phyloP scores from a whole-genome alignment of 1,140 invertebrate genomes.

The Parasteatoda tepidariorum region DNA sequence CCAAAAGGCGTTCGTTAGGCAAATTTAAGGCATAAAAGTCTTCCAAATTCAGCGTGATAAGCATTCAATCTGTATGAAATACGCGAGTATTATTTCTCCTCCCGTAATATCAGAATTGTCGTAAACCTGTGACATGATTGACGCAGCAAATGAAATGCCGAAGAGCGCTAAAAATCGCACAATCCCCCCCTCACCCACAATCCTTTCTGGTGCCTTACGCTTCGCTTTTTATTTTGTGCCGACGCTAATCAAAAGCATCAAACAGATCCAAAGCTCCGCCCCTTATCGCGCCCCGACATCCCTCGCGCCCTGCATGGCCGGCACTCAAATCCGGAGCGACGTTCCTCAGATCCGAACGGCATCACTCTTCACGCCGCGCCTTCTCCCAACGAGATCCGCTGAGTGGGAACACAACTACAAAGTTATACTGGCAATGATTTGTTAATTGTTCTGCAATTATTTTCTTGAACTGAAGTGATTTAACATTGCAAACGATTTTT shows the following conservation, averaged over 20 bases:
- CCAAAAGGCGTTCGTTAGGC: too few species aligned
- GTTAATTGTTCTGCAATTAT: background rate
- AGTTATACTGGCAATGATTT: background rate
- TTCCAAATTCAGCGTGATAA: too few species aligned
- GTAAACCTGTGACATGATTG: slow-evolving; percentile 35
- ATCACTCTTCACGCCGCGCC: background rate
- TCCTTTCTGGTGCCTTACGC: background rate
- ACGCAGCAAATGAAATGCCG: slow-evolving; percentile 44
- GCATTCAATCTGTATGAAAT: too few species aligned
- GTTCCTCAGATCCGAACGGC: background rate
- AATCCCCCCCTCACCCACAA: background rate
- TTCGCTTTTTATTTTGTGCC: slow-evolving; percentile 33
- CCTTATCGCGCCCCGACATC: background rate
- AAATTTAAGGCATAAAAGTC: too few species aligned
- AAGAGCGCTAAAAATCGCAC: slow-evolving; percentile 26
- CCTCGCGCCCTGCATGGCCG: slow-evolving; percentile 4
- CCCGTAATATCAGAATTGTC: slow-evolving; percentile 22
- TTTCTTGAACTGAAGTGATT: background rate
- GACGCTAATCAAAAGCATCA: slow-evolving; percentile 54
- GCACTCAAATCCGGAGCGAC: slow-evolving; percentile 2
- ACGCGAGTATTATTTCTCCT: too few species aligned
- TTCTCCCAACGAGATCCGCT: background rate
- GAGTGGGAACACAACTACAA: background rate
- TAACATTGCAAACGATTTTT: background rate
- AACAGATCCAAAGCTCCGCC: slow-evolving; percentile 28